phyloP scores from a whole-genome alignment of 2,797 vertebrate genomes.

The Neomorphus geoffroyi region DNA sequence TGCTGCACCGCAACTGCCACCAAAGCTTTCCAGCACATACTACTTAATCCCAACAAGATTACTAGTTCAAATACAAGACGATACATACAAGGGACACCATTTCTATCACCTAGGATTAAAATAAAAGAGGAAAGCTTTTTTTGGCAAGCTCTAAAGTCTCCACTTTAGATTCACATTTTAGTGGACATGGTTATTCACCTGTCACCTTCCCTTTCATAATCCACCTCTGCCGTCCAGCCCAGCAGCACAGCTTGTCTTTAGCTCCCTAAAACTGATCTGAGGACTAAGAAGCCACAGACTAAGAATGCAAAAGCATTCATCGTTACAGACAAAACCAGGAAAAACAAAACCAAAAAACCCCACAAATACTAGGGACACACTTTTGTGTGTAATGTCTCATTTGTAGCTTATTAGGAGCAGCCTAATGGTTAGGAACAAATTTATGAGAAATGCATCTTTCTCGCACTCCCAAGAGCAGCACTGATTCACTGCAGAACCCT shows the following conservation, averaged over 20 bases:
- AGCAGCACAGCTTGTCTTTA: neutral
- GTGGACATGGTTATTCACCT: neutral
- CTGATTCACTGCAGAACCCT: neutral
- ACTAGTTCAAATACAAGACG: neutral
- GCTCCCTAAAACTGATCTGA: neutral
- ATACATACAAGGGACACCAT: neutral
- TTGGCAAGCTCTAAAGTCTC: neutral
- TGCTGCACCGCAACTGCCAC: neutral
- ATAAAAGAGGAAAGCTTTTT: neutral
- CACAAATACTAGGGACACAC: neutral
- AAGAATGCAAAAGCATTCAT: neutral
- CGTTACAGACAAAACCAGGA: neutral
- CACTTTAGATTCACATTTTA: neutral
- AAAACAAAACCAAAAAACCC: neutral
- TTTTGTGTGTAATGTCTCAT: neutral
- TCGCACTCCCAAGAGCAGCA: neutral
- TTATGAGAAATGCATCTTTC: neutral
- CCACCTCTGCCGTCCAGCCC: neutral
- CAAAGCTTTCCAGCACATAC: neutral
- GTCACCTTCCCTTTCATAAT: neutral
- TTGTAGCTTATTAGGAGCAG: fast-evolving
- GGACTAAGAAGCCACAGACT: neutral
- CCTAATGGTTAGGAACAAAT: neutral
- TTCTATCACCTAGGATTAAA: neutral
- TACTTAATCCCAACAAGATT: neutral